Percentiles rank a stretch among this genome's conserved stretches.
Evolutionary conservation across 2,113 vertebrate species (phyloP).

Genomic region (Crotalus helleri): DNA sequence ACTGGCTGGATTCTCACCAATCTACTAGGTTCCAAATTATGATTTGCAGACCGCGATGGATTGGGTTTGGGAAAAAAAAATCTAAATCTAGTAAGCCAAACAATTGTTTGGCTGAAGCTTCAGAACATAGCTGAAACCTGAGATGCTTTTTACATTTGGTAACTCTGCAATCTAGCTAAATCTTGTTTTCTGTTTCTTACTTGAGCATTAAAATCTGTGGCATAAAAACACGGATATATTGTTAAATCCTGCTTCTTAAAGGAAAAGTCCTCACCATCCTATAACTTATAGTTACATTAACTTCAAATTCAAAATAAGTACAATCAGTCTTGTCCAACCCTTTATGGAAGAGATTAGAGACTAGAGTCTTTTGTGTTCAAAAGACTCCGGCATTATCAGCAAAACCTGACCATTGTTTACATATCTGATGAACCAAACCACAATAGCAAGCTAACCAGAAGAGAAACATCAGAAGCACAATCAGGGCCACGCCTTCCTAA

Average conservation of each 20-base stretch:
- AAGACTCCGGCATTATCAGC: conserved; percentile 33
- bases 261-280: neutral
- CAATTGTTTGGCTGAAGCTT: neutral
- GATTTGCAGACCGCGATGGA: neutral
- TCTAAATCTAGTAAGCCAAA: neutral
- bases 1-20: neutral
- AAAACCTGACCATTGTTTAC: conserved; percentile 50
- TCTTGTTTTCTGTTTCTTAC: neutral
- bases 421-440: conserved; percentile 27
- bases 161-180: neutral
- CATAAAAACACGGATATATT: neutral
- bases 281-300: neutral
- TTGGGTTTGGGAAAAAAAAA: neutral
- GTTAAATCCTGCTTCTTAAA: neutral
- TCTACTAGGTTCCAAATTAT: neutral
- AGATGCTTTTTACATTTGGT: neutral
- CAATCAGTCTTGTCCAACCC: neutral
- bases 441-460: conserved; percentile 69
- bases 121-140: neutral
- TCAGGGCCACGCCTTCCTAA: conserved; percentile 55
- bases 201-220: neutral
- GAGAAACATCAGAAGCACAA: conserved; percentile 67
- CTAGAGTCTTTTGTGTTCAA: conserved; percentile 1
- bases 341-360: neutral
- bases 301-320: neutral